These are phyloP conservation scores for Turnix velox DNA, from an alignment of 2,113 vertebrate genomes.

Conservation along the genomic window DNA sequence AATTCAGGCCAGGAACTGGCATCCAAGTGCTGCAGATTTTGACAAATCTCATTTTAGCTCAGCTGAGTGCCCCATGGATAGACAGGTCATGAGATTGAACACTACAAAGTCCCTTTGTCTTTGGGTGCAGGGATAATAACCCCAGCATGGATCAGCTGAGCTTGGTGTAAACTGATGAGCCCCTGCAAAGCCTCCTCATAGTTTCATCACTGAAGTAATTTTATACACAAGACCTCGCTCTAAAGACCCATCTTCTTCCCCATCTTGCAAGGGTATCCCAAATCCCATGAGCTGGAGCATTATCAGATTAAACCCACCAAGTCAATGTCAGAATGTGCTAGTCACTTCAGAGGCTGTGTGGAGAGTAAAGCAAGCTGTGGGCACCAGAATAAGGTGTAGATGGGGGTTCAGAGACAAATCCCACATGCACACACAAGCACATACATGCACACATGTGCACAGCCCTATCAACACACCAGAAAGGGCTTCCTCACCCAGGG, in stretches of 20 bases:
- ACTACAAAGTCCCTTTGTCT: neutral
- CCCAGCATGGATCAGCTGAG: neutral
- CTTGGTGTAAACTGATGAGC: neutral
- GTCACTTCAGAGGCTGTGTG: neutral
- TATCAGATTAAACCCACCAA: neutral
- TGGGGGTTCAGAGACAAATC: neutral
- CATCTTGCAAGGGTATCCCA: neutral
- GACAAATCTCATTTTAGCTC: neutral
- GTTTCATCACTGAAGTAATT: neutral
- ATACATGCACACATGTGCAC: neutral
- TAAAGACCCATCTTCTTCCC: neutral
- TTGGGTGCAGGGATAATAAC: neutral
- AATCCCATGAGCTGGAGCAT: neutral
- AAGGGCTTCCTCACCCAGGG: neutral
- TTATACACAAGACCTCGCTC: fast-evolving
- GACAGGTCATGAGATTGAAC: neutral
- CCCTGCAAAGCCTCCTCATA: neutral
- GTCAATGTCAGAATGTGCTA: neutral
- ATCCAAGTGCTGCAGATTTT: neutral
- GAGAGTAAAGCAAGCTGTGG: neutral
- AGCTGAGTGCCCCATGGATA: neutral
- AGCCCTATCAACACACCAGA: fast-evolving
- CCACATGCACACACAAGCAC: neutral
- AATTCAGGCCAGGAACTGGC: neutral
- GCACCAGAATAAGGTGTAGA: neutral